A percentile compares a stretch with the other conserved stretches of the same genome.
Evolutionary conservation across 2,113 vertebrate genomes (phyloP).

Genomic region (Rhinopithecus roxellana): DNA sequence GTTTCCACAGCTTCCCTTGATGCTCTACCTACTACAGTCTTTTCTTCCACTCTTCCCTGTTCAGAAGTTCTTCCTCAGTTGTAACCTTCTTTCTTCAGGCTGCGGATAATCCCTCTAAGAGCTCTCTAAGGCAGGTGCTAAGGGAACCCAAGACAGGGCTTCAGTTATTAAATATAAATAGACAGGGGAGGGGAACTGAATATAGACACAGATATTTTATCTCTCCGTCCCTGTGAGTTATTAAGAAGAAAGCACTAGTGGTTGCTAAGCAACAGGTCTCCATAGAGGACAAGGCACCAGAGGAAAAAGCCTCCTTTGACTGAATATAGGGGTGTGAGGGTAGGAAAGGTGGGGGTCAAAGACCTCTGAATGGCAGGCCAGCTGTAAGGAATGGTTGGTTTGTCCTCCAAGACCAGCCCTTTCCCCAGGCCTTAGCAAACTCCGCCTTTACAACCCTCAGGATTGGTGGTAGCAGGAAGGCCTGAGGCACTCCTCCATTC

Average conservation of each 20-base stretch:
- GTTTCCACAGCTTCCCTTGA: not conserved
- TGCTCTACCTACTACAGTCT: not conserved
- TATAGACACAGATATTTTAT: conserved; percentile 72
- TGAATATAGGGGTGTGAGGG: conserved; percentile 29
- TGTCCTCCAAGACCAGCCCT: conserved; percentile 2
- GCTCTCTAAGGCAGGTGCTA: conserved; percentile 50
- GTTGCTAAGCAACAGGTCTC: conserved; percentile 85
- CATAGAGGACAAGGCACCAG: conserved; percentile 64
- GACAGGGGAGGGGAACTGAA: conserved; percentile 58
- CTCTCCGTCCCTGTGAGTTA: conserved; percentile 74
- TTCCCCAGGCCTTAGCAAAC: conserved; percentile 11
- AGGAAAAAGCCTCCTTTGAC: conserved; percentile 59
- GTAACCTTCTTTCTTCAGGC: conserved; percentile 20
- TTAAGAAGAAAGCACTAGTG: conserved; percentile 75
- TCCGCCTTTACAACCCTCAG: conserved; percentile 29
- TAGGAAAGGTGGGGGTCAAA: conserved; percentile 20
- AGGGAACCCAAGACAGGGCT: conserved; percentile 55
- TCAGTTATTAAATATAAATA: conserved; percentile 77
- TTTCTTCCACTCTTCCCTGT: not conserved
- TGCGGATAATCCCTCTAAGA: conserved; percentile 22
- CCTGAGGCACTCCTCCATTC: conserved; percentile 39
- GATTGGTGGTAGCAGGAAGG: conserved; percentile 61
- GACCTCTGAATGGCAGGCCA: not conserved
- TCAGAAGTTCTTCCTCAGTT: conserved; percentile 31
- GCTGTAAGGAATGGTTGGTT: not conserved